Evolutionary conservation across 2,797 vertebrate genomes (phyloP), one percentile per base, ranked within the genome.

Genomic region (Cyprinodon diabolis): DNA sequence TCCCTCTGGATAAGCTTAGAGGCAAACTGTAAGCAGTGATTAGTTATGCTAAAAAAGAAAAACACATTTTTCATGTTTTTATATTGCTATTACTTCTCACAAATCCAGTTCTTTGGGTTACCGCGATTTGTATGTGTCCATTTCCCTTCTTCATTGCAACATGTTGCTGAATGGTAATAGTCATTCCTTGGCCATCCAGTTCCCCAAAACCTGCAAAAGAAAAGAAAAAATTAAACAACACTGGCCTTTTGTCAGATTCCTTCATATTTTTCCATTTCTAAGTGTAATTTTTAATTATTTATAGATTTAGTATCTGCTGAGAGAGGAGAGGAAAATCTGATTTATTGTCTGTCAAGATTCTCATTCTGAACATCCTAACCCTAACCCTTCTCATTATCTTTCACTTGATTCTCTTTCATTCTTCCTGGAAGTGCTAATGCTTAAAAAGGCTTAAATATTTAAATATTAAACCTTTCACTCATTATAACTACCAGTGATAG

Each of bases 181-280:
- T 0, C 0, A 23, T 2, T 0, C 0, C 0, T 0, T 21, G 60
- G 17, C n/a, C n/a, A n/a, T n/a, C n/a, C n/a, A n/a, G n/a, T n/a
- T n/a, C n/a, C n/a, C n/a, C n/a, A n/a, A n/a, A 63, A 43, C 37
- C 60, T 63, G 60, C 43, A 4, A 37, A 4, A 21, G 2, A 43
- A 43, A 63, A 6, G 12, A n/a, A 43, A n/a, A 4, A n/a, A n/a
- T 37, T 60, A 37, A 8, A 37, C 15, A 19, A 4, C 6, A 35
- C 57, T 6, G 23, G 15, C 17, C 10, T 60, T 9, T 55, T n/a
- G 23, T 30, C n/a, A n/a, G n/a, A n/a, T n/a, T n/a, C n/a, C n/a
- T n/a, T n/a, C n/a, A n/a, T n/a, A n/a, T 13, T 7, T 35, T 37
- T 15, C 3, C 1, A 3, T 55, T 55, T 55, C 23, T n/a, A 4